Conservation (phyloP, 1,140 invertebrate species). For the Chelonus insularis region DNA sequence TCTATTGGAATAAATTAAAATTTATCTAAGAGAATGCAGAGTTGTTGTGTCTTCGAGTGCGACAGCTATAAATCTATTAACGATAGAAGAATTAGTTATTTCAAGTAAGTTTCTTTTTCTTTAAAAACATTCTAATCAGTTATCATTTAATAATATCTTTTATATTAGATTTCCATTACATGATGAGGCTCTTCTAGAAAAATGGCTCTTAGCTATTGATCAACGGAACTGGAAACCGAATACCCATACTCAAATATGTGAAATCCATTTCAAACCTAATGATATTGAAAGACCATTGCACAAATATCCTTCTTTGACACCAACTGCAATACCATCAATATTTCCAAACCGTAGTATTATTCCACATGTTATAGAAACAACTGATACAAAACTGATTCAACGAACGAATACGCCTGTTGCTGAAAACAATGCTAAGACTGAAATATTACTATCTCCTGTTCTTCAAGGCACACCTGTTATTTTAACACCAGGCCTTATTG, state of each 20-base stretch:
- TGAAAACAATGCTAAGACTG: constrained; percentile 22
- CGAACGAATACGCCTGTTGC: constrained; percentile 24
- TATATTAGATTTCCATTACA: constrained; percentile 35
- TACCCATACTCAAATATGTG: constrained; percentile 33
- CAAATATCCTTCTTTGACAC: too few species aligned
- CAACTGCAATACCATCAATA: too few species aligned
- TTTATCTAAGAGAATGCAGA: not conserved
- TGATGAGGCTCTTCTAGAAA: constrained; percentile 30
- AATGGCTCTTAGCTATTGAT: constrained; percentile 36
- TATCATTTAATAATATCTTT: not conserved
- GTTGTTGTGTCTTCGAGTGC: not conserved
- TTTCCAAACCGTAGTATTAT: too few species aligned
- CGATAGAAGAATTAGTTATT: not conserved
- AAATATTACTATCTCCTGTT: not conserved
- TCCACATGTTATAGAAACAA: too few species aligned
- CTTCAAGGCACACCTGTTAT: not conserved
- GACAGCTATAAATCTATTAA: not conserved
- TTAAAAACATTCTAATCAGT: not conserved
- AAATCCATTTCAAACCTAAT: constrained; percentile 34
- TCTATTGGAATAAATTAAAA: too few species aligned
- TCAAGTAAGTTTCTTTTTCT: not conserved
- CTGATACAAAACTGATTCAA: not conserved
- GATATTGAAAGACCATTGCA: too few species aligned
- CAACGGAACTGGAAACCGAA: constrained; percentile 30
- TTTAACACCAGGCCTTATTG: not conserved